These are phyloP conservation scores for Drosophila sulfurigaster DNA, from an alignment of 1,140 invertebrate genomes.

Conservation along the genomic window DNA sequence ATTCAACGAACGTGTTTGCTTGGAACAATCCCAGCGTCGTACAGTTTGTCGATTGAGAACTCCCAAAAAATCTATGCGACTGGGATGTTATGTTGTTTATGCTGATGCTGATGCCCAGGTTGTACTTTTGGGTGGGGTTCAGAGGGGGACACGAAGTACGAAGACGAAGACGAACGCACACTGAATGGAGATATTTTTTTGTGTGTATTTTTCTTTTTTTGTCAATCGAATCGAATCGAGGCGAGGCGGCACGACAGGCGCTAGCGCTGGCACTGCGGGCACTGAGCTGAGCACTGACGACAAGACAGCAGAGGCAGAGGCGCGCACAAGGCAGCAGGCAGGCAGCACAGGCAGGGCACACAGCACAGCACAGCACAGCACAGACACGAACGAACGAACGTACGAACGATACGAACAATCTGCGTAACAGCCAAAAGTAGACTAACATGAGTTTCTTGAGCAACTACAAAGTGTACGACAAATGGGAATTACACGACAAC, in stretches of 20 bases:
- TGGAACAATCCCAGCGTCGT: constrained; percentile 31
- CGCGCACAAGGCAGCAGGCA: constrained; percentile 3
- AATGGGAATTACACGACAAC: constrained; percentile 85
- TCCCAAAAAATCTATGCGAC: constrained; percentile 22
- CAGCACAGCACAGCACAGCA: neutral
- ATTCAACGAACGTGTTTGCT: neutral
- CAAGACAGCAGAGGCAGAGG: constrained; percentile 22
- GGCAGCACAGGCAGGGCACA: constrained; percentile 4
- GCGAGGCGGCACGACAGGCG: constrained; percentile 42
- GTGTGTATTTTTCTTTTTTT: too few relatives aligned
- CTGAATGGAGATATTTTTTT: too few relatives aligned
- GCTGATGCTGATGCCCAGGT: constrained; percentile 18
- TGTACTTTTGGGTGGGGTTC: neutral
- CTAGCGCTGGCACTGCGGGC: constrained; percentile 45
- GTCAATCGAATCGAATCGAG: constrained; percentile 7
- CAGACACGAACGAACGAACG: constrained; percentile 31
- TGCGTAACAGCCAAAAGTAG: constrained; percentile 85
- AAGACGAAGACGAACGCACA: constrained; percentile 6
- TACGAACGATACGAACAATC: constrained; percentile 80
- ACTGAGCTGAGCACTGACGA: constrained; percentile 36
- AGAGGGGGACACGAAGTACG: neutral
- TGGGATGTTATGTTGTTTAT: constrained; percentile 27
- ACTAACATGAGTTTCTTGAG: constrained; percentile 85
- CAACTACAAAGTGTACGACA: constrained; percentile 85
- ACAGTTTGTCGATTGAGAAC: constrained; percentile 30